Evolutionary conservation across 2,113 vertebrate species (phyloP), one percentile per base, ranked within the genome.

Genomic region (Trogon surrucura): DNA sequence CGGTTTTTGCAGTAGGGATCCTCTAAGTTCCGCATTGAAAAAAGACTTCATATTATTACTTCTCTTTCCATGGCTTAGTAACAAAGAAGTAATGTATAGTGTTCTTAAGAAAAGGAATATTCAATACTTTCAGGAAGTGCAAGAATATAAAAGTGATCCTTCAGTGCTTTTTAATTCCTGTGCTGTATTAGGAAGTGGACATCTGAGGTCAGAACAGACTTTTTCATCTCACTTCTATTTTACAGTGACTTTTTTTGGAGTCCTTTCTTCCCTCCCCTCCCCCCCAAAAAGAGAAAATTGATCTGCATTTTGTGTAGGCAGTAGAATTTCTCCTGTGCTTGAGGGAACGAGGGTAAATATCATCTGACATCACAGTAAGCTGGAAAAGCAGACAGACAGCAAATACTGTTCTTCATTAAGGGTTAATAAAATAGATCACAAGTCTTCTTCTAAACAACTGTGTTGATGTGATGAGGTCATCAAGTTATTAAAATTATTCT

Each of bases 311-410:
- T 75, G 23, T 60, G 14, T 36, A 75, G 48, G 41, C 41, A 44
- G 8, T 16, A 67, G 70, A 82, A 79, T 64, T 88, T 69, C 26
- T 54, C 57, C 36, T 38, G 15, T 89, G 77, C 36, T 66, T 64
- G 36, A 58, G 25, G 15, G 10, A 2, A 2, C 45, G 30, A 54
- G 27, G 32, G 30, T 67, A 30, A 44, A 6, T 61, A 20, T 10
- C 45, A 45, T 36, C 36, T 45, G 25, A 51, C 3, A 0, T 61
- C 21, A 4, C 0, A 2, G 18, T 30, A 21, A 23, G 30, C 57
- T 85, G 80, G 38, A 48, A 47, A 86, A 50, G 38, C 56, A 47
- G 41, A 13, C 34, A 58, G 26, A 13, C 18, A 21, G 11, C 8
- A 17, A 61, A 27, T 72, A 38, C 9, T 34, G 53, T 56, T 23